Conservation (phyloP, 2,888 invertebrate genomes). For the Epistrophe eligans region DNA sequence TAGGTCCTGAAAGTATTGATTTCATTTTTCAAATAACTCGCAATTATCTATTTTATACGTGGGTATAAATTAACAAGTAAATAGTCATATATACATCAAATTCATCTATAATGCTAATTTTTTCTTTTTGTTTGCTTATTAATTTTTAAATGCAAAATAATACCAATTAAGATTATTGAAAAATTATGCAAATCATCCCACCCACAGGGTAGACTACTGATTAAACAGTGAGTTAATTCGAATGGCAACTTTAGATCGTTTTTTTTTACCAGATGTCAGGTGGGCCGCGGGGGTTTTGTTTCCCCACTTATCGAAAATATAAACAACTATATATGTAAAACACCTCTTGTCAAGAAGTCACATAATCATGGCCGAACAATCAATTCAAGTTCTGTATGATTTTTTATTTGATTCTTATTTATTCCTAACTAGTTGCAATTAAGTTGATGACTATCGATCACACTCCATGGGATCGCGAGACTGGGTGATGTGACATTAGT, state of each 20-base stretch:
- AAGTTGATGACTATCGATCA: conserved; percentile 71
- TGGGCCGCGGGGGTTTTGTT: conserved; percentile 2
- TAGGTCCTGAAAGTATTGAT: conserved; percentile 60
- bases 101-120: background rate
- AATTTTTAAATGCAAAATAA: conserved; percentile 46
- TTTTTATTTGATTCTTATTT: conserved; percentile 44
- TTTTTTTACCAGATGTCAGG: conserved; percentile 51
- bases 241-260: conserved; percentile 16
- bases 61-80: conserved; percentile 39
- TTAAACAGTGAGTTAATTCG: conserved; percentile 10
- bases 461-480: conserved; percentile 55
- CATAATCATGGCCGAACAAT: conserved; percentile 47
- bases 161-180: conserved; percentile 55
- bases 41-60: conserved; percentile 32
- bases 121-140: background rate
- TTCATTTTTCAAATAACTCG: conserved; percentile 58
- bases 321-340: conserved; percentile 19
- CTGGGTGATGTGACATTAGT: conserved; percentile 46
- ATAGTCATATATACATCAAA: background rate
- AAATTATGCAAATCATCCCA: conserved; percentile 62
- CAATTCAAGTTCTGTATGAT: conserved; percentile 40
- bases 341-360: conserved; percentile 31
- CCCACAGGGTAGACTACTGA: conserved; percentile 59
- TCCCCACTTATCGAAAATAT: background rate
- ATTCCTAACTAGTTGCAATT: conserved; percentile 59